Evolutionary conservation across 2,888 invertebrate species (phyloP), one percentile per base, ranked within the genome.

Genomic region (Muscina levida): DNA sequence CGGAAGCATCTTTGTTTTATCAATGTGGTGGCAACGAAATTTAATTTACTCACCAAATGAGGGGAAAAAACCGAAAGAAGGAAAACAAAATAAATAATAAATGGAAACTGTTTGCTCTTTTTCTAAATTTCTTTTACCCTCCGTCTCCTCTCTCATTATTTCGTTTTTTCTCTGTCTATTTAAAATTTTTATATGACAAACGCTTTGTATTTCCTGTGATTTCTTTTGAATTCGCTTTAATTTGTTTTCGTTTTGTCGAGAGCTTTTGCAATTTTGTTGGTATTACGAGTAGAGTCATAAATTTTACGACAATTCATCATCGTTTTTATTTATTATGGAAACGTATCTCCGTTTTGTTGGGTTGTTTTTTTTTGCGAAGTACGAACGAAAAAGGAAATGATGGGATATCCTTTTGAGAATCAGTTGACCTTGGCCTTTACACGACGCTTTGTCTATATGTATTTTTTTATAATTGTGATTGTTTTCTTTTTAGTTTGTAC

Each of bases 261-360:
- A 37, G 11, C 5, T 59, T 57, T 37, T 39, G 39, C 15, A 31
- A 8, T 37, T 10, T 56, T 31, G 17, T 17, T 37, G 26, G 15
- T 19, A 19, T 13, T 37, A n/a, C 15, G 26, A 13, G 26, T 17
- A 31, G n/a, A 59, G 19, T 39, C 62, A 62, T 62, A 62, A 10
- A 42, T 42, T 42, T 62, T 62, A 42, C 42, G 62, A 62, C 62
- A 62, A 62, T 62, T 62, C 62, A 62, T 62, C 62, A 62, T 62
- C 24, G 19, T 59, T 62, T 62, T 62, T n/a, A n/a, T n/a, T 62
- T 39, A 42, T 62, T 62, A n/a, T 13, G 15, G n/a, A 62, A 42
- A 22, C 19, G 22, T 11, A n/a, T 37, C 37, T 4, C 37, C n/a
- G 13, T 44, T 44, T 10, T n/a, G 2, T 10, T 11, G 26, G 15